Percentiles rank a stretch among this genome's conserved stretches.
These are phyloP conservation scores for Electrona antarctica DNA, from an alignment of 2,113 vertebrate species.

Conservation along the genomic window DNA sequence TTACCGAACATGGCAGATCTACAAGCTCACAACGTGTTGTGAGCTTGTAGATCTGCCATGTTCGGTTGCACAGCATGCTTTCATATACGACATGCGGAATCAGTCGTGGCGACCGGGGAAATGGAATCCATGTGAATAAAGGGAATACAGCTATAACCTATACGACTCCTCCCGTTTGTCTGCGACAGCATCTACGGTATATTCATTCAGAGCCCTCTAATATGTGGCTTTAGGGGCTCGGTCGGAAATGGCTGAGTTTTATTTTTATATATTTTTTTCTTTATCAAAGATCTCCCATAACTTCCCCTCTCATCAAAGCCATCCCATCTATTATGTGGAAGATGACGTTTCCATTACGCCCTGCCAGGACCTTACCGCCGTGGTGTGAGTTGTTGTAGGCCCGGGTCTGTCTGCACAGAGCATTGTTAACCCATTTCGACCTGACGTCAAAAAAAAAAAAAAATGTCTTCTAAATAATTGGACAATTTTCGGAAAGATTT, in stretches of 20 bases:
- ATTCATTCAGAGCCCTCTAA: conserved; percentile 65
- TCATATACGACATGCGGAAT: conserved; percentile 2
- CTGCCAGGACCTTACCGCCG: conserved; percentile 73
- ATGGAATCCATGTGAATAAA: conserved; percentile 55
- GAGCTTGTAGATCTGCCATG: too few species aligned
- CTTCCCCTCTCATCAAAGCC: conserved; percentile 68
- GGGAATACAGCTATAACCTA: conserved; percentile 38
- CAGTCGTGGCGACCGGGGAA: not conserved
- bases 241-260: conserved; percentile 64
- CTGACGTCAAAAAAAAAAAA: too few species aligned
- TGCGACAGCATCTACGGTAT: conserved; percentile 69
- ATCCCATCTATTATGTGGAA: conserved; percentile 70
- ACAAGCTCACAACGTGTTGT: too few species aligned
- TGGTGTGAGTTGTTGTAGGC: conserved; percentile 73
- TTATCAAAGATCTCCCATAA: conserved; percentile 69
- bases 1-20: too few species aligned
- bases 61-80: too few species aligned
- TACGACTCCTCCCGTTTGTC: conserved; percentile 61
- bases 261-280: conserved; percentile 41
- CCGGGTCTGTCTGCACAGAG: conserved; percentile 38
- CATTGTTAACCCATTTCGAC: conserved; percentile 74
- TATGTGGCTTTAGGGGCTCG: conserved; percentile 68
- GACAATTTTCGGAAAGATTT: too few species aligned
- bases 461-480: too few species aligned
- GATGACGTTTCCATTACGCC: conserved; percentile 81